Evolutionary conservation across 2,888 invertebrate species (phyloP).

Genomic region (Melieria crassipennis): DNA sequence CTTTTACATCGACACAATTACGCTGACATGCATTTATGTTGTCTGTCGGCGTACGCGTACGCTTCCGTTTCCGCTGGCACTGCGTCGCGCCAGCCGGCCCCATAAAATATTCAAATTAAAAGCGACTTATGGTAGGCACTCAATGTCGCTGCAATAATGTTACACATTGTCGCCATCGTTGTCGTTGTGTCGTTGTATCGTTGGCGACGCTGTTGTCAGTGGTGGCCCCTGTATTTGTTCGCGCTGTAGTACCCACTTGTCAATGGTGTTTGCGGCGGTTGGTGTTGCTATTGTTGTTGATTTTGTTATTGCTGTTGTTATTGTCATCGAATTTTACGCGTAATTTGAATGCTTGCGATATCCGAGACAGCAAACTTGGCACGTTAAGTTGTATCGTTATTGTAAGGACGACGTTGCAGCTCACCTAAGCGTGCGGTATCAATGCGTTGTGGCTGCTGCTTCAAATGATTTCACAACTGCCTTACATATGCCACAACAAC

Average conservation of each 20-base stretch:
- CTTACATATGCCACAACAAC: too few relatives aligned
- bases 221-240: too few relatives aligned
- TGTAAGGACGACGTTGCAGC: background rate
- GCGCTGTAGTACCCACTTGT: background rate
- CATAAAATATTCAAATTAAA: constrained; percentile 59
- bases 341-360: constrained; percentile 30
- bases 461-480: background rate
- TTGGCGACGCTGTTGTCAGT: too few relatives aligned
- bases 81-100: constrained; percentile 9
- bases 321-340: constrained; percentile 43
- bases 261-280: constrained; percentile 4
- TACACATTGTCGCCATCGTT: background rate
- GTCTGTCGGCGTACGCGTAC: background rate
- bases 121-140: constrained; percentile 58
- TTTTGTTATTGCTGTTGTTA: constrained; percentile 32
- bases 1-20: constrained; percentile 22
- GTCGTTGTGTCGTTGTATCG: background rate
- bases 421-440: background rate
- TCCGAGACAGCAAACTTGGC: constrained; percentile 24
- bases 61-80: background rate
- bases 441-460: background rate
- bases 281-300: constrained; percentile 33
- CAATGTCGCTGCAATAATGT: constrained; percentile 52
- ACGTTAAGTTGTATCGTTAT: constrained; percentile 27
- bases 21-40: constrained; percentile 23